Conservation (phyloP, 1,140 invertebrate species). For the Pseudomyrmex gracilis region DNA sequence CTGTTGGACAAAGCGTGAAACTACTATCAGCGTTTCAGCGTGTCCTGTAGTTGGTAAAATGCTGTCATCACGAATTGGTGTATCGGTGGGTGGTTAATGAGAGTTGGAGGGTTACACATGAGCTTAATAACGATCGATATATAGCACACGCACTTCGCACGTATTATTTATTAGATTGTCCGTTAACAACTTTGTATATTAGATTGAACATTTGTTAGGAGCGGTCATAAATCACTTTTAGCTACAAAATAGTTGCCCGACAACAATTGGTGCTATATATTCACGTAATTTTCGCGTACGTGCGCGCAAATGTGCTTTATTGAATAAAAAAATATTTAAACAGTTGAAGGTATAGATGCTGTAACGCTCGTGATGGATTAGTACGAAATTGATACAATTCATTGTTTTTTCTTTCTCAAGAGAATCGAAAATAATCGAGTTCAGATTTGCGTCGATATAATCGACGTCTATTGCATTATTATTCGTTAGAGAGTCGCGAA, state of each 20-base stretch:
- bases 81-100: conserved; percentile 84
- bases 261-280: not conserved
- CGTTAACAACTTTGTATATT: conserved; percentile 26
- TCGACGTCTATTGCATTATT: conserved; percentile 51
- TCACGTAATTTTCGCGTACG: no score
- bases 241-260: not conserved
- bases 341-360: not conserved
- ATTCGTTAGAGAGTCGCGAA: conserved; percentile 71
- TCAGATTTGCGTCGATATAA: conserved; percentile 42
- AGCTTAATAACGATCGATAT: conserved; percentile 67
- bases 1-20: conserved; percentile 81
- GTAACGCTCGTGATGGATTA: not conserved
- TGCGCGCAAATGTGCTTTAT: no score
- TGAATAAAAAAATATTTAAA: not conserved
- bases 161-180: conserved; percentile 31
- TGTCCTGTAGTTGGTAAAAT: conserved; percentile 80
- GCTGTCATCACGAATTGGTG: conserved; percentile 60
- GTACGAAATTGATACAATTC: not conserved
- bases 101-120: conserved; percentile 57
- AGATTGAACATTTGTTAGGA: not conserved
- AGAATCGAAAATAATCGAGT: conserved; percentile 21
- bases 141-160: not conserved
- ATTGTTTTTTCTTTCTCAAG: not conserved
- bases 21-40: conserved; percentile 74
- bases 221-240: not conserved